Evolutionary conservation across 1,140 invertebrate species (phyloP).

Genomic region (Belonocnema kinseyi): DNA sequence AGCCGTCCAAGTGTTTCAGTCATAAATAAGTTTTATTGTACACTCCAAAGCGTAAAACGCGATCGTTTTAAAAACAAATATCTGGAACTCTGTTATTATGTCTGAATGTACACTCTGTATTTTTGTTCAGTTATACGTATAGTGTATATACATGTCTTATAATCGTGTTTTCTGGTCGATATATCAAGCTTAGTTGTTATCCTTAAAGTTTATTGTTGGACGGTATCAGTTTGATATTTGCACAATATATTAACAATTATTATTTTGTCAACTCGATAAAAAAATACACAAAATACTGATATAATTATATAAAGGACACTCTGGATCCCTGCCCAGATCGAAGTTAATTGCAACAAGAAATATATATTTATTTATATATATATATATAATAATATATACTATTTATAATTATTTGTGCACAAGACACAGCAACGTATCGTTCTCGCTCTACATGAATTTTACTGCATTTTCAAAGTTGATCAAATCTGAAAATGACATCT

Average conservation of each 20-base stretch:
- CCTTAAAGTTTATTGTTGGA: constrained; percentile 73
- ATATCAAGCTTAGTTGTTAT: constrained; percentile 53
- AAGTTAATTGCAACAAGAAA: constrained; percentile 69
- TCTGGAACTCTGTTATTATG: neutral
- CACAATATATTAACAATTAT: constrained; percentile 75
- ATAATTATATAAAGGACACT: constrained; percentile 65
- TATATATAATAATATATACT: constrained; percentile 50
- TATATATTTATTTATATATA: constrained; percentile 62
- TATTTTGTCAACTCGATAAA: constrained; percentile 67
- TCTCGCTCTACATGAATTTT: neutral
- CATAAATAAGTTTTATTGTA: constrained; percentile 32
- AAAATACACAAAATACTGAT: constrained; percentile 74
- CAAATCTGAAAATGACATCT: no score
- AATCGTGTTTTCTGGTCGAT: constrained; percentile 2
- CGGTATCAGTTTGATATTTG: constrained; percentile 74
- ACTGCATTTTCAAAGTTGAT: no score
- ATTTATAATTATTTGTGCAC: constrained; percentile 63
- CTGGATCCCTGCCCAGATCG: constrained; percentile 68
- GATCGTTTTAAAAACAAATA: constrained; percentile 19
- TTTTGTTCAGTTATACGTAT: constrained; percentile 12
- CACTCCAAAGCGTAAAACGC: constrained; percentile 8
- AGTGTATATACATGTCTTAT: constrained; percentile 12
- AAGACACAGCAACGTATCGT: constrained; percentile 52
- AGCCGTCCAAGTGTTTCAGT: neutral
- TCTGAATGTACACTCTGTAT: constrained; percentile 12